phyloP scores from a whole-genome alignment of 1,140 invertebrate genomes.

The Rhysida immarginata region DNA sequence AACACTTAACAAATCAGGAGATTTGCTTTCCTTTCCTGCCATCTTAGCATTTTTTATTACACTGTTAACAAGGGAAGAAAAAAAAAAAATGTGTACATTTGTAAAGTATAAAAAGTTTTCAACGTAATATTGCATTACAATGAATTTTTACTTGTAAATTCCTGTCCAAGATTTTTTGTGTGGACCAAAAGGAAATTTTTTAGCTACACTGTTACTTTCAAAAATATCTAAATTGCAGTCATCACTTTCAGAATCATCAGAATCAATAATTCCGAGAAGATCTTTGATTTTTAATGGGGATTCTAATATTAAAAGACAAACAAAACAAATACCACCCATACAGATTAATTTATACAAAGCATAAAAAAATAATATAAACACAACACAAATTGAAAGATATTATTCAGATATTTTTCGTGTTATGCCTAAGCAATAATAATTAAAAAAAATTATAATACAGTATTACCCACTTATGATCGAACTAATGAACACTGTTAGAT shows the following conservation, averaged over 20 bases:
- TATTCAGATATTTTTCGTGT: background rate
- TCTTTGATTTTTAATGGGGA: background rate
- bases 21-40: background rate
- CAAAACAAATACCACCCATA: background rate
- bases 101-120: no score
- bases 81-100: background rate
- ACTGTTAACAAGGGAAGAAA: background rate
- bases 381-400: background rate
- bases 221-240: slow-evolving; percentile 2
- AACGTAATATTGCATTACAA: background rate
- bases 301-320: background rate
- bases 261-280: background rate
- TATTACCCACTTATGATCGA: background rate
- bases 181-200: background rate
- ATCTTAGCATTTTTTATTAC: background rate
- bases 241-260: slow-evolving; percentile 6
- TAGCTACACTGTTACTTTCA: background rate
- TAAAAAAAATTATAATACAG: background rate
- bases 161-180: slow-evolving; percentile 4
- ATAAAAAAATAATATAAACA: background rate
- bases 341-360: no score
- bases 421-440: background rate
- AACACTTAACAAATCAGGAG: background rate
- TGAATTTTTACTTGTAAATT: background rate
- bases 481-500: background rate